These are phyloP conservation scores for Anseranas semipalmata DNA, from an alignment of 2,113 vertebrate species.

Conservation along the genomic window DNA sequence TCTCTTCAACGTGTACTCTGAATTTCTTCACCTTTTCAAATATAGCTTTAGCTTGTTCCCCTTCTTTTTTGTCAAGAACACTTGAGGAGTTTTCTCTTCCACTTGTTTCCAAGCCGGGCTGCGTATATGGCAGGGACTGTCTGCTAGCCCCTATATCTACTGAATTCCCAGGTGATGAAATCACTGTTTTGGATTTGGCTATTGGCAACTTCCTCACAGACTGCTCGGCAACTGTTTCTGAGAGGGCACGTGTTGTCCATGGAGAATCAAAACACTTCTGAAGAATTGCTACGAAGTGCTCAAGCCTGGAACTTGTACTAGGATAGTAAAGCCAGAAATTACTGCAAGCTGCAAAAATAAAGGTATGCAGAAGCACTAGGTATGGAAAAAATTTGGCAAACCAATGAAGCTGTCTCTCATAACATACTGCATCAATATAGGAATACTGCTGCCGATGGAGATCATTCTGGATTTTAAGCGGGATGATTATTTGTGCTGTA, in stretches of 20 bases:
- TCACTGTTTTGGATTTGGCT: slow-evolving; percentile 73
- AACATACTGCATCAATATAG: slow-evolving; percentile 84
- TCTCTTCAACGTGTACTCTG: slow-evolving; percentile 83
- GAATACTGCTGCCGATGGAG: slow-evolving; percentile 85
- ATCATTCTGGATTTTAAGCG: slow-evolving; percentile 77
- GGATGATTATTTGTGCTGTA: neutral
- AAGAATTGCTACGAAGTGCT: slow-evolving; percentile 86
- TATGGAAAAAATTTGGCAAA: slow-evolving; percentile 89
- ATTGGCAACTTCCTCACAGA: slow-evolving; percentile 70
- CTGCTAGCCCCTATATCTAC: slow-evolving; percentile 69
- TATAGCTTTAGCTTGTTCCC: slow-evolving; percentile 88
- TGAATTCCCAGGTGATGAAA: slow-evolving; percentile 69
- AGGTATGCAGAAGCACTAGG: slow-evolving; percentile 85
- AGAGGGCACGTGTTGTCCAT: slow-evolving; percentile 86
- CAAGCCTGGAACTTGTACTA: slow-evolving; percentile 83
- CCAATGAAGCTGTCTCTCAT: slow-evolving; percentile 84
- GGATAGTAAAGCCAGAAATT: slow-evolving; percentile 89
- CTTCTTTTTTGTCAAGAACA: slow-evolving; percentile 87
- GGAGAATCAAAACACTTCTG: slow-evolving; percentile 88
- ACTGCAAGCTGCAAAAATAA: slow-evolving; percentile 84
- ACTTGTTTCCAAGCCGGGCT: slow-evolving; percentile 75
- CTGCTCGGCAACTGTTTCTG: slow-evolving; percentile 83
- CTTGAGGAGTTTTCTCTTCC: slow-evolving; percentile 78
- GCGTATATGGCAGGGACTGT: slow-evolving; percentile 73
- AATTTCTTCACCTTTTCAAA: slow-evolving; percentile 89